Percentiles rank a stretch among this genome's conserved stretches.
Evolutionary conservation across 1,140 invertebrate species (phyloP).

Genomic region (Parasteatoda tepidariorum): DNA sequence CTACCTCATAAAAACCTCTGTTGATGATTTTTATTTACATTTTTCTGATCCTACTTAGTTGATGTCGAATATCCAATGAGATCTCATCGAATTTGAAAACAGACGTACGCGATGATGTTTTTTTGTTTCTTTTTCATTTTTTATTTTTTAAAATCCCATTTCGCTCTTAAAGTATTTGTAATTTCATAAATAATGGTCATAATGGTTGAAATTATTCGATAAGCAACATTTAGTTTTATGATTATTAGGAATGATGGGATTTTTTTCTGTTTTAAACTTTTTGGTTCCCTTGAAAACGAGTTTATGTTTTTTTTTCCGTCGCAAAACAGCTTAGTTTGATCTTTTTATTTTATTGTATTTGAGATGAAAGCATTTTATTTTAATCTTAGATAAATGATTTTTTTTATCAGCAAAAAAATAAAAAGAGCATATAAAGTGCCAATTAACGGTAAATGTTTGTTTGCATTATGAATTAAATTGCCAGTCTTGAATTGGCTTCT

Average conservation of each 20-base stretch:
- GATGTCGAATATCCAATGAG: not conserved
- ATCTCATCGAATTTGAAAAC: not conserved
- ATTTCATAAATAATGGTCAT: conserved; percentile 10
- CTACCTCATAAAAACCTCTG: conserved; percentile 1
- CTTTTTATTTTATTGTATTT: too few relatives aligned
- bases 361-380: too few relatives aligned
- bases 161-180: not conserved
- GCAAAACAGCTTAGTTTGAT: too few relatives aligned
- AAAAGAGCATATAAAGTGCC: too few relatives aligned
- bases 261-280: not conserved
- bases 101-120: not conserved
- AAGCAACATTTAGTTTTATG: conserved; percentile 38
- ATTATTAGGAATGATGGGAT: conserved; percentile 8
- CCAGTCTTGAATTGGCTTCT: too few relatives aligned
- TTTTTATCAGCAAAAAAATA: too few relatives aligned
- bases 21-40: conserved; percentile 8
- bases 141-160: not conserved
- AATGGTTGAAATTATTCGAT: conserved; percentile 28
- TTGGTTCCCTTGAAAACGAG: not conserved
- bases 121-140: not conserved
- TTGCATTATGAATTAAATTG: too few relatives aligned
- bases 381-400: too few relatives aligned
- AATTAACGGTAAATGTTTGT: too few relatives aligned
- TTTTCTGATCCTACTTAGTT: not conserved
- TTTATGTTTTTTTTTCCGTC: not conserved